A percentile compares a stretch with the other conserved stretches of the same genome.
These are phyloP conservation scores for Drosophila tripunctata DNA, from an alignment of 2,888 invertebrate species.

Conservation along the genomic window DNA sequence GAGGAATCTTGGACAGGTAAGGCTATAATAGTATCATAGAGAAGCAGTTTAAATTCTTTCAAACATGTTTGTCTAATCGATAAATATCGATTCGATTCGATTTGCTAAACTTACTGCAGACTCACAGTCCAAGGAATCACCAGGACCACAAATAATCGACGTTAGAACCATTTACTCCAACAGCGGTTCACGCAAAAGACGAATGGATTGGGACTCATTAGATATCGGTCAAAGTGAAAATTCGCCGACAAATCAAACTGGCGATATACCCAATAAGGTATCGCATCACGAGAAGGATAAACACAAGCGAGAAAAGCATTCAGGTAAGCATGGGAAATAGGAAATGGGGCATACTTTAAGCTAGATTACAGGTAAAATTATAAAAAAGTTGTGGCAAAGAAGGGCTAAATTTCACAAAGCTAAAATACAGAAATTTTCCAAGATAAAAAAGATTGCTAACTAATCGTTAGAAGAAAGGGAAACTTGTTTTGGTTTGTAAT, in stretches of 20 bases:
- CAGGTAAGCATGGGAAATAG: conserved; percentile 63
- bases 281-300: conserved; percentile 80
- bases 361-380: no score
- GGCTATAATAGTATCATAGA: conserved; percentile 22
- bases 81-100: conserved; percentile 26
- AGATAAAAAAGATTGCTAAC: no score
- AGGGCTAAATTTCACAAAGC: no score
- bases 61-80: conserved; percentile 36
- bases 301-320: conserved; percentile 81
- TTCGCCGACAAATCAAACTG: conserved; percentile 73
- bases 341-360: no score
- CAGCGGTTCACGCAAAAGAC: conserved; percentile 83
- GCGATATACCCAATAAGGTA: conserved; percentile 70
- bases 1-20: conserved; percentile 84
- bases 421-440: no score
- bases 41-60: conserved; percentile 7
- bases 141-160: conserved; percentile 83
- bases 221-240: conserved; percentile 83
- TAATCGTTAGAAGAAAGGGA: no score
- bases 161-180: conserved; percentile 83
- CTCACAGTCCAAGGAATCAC: conserved; percentile 80
- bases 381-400: no score
- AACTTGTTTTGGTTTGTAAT: no score
- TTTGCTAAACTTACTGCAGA: conserved; percentile 63
- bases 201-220: conserved; percentile 85